Evolutionary conservation across 2,797 vertebrate genomes (phyloP).

Genomic region (Urophycis tenuis): DNA sequence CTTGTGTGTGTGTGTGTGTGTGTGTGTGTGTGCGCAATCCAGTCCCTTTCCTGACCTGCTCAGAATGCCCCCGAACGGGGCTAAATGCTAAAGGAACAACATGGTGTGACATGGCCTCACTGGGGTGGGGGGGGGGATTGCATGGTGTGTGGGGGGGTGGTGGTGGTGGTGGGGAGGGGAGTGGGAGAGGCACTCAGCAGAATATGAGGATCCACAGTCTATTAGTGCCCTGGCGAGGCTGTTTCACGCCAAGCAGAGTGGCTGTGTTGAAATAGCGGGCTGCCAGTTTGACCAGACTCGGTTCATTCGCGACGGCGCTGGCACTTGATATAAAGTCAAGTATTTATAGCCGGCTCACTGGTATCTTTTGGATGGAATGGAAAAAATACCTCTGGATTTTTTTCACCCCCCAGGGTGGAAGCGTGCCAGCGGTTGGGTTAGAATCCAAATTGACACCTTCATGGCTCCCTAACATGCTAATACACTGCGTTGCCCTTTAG

Average conservation of each 20-base stretch:
- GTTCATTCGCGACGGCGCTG: neutral
- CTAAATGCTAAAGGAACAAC: slow-evolving; percentile 71
- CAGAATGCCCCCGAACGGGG: slow-evolving; percentile 69
- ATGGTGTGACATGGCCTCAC: slow-evolving; percentile 60
- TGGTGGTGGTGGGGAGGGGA: slow-evolving; percentile 41
- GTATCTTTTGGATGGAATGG: neutral
- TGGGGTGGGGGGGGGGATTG: too few species aligned
- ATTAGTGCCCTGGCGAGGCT: slow-evolving; percentile 46
- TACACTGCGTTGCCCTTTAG: neutral
- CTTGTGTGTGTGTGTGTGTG: slow-evolving; percentile 45
- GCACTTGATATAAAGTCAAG: neutral
- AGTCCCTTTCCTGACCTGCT: slow-evolving; percentile 67
- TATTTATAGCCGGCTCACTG: neutral
- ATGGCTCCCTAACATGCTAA: neutral
- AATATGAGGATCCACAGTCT: slow-evolving; percentile 64
- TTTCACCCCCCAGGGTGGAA: neutral
- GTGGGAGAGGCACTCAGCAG: slow-evolving; percentile 55
- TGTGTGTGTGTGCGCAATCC: slow-evolving; percentile 46
- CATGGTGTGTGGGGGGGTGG: slow-evolving; percentile 27
- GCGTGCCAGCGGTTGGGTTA: neutral
- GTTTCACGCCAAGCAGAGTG: slow-evolving; percentile 13
- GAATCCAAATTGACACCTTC: neutral
- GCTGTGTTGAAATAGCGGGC: slow-evolving; percentile 39
- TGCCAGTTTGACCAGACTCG: slow-evolving; percentile 24
- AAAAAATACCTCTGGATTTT: neutral